Conservation (phyloP, 2,888 invertebrate species). For the Osedax fenrisi region DNA sequence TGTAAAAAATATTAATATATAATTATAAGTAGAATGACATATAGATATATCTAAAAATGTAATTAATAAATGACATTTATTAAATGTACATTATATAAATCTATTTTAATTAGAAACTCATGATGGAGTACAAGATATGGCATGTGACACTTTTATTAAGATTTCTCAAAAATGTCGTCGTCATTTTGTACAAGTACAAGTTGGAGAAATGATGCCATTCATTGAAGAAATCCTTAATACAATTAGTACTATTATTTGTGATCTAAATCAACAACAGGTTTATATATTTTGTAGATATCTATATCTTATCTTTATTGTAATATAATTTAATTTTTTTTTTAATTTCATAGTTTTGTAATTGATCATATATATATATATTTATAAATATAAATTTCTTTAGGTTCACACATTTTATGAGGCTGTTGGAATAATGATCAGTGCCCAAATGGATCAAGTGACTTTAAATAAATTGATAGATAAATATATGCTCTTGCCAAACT, state of each 20-base stretch:
- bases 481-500: conserved; percentile 92
- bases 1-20: not conserved
- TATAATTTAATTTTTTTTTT: not conserved
- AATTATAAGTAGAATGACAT: no score
- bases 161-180: conserved; percentile 93
- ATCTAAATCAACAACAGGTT: conserved; percentile 91
- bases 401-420: conserved; percentile 97
- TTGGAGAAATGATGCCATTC: conserved; percentile 89
- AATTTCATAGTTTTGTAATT: not conserved
- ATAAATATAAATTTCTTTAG: conserved; percentile 37
- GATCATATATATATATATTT: not conserved
- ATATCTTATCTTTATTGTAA: not conserved
- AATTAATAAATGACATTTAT: not conserved
- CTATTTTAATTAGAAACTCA: conserved; percentile 73
- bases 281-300: conserved; percentile 57
- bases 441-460: conserved; percentile 75
- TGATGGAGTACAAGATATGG: conserved; percentile 99
- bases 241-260: conserved; percentile 94
- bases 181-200: conserved; percentile 88
- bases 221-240: conserved; percentile 93
- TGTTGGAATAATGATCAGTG: conserved; percentile 95
- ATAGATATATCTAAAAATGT: not conserved
- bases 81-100: not conserved
- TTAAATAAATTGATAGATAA: conserved; percentile 90
- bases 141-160: conserved; percentile 99